phyloP scores from a whole-genome alignment of 2,113 vertebrate species.

The Garra rufa region DNA sequence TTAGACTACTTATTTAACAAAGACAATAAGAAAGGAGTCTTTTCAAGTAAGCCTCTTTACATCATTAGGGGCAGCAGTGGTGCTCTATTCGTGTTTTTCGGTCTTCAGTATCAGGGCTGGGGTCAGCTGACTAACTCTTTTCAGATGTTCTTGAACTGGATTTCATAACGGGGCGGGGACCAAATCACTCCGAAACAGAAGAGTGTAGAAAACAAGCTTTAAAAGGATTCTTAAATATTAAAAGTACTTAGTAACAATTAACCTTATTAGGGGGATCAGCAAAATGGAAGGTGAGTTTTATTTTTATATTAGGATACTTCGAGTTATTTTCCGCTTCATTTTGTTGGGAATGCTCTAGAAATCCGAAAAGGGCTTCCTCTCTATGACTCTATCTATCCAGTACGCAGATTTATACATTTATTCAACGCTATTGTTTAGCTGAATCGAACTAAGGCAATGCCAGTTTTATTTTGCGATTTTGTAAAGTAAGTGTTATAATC shows the following conservation, averaged over 20 bases:
- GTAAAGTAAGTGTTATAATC: background rate
- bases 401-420: background rate
- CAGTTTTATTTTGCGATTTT: background rate
- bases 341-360: background rate
- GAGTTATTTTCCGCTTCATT: background rate
- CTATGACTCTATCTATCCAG: too few species aligned
- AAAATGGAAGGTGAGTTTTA: background rate
- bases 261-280: background rate
- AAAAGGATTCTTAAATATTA: background rate
- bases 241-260: background rate
- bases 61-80: background rate
- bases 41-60: background rate
- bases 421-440: too few species aligned
- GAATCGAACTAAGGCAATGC: background rate
- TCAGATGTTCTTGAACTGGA: background rate
- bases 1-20: background rate
- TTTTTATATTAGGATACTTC: background rate
- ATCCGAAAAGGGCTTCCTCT: background rate
- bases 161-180: constrained; percentile 9
- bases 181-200: background rate
- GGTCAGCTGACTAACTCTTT: background rate
- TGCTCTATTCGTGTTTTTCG: background rate
- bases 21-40: background rate
- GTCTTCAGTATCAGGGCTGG: background rate
- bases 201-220: background rate